phyloP scores from a whole-genome alignment of 2,888 invertebrate genomes.

The Drosophila atripex region DNA sequence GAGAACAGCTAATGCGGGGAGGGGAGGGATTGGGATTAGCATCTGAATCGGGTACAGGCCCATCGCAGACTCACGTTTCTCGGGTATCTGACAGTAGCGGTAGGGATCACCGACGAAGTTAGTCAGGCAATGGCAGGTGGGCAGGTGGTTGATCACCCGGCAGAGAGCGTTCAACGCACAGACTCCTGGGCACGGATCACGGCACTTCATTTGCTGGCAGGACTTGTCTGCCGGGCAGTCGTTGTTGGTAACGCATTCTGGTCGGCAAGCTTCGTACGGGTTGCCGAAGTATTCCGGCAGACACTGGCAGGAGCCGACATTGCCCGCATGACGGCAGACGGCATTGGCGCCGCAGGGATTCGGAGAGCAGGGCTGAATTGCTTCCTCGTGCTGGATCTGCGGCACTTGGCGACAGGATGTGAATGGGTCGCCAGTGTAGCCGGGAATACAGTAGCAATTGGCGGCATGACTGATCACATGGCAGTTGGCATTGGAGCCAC shows the following conservation, averaged over 20 bases:
- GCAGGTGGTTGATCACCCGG: slow-evolving; percentile 89
- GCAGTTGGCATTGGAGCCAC: slow-evolving; percentile 86
- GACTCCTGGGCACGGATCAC: slow-evolving; percentile 91
- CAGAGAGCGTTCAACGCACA: slow-evolving; percentile 90
- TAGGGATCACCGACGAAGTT: slow-evolving; percentile 92
- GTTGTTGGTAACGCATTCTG: slow-evolving; percentile 91
- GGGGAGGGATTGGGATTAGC: slow-evolving; percentile 12
- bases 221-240: slow-evolving; percentile 90
- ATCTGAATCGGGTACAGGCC: neutral
- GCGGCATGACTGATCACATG: slow-evolving; percentile 86
- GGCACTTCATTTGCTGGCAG: slow-evolving; percentile 90
- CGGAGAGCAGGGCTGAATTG: slow-evolving; percentile 85
- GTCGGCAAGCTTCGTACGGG: slow-evolving; percentile 89
- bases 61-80: slow-evolving; percentile 84
- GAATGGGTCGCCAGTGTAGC: slow-evolving; percentile 88
- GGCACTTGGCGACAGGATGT: slow-evolving; percentile 84
- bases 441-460: slow-evolving; percentile 86
- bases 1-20: slow-evolving; percentile 66
- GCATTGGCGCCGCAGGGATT: slow-evolving; percentile 89
- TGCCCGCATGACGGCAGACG: slow-evolving; percentile 87
- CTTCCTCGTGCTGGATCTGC: slow-evolving; percentile 69
- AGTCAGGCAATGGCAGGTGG: slow-evolving; percentile 87
- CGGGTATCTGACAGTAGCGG: slow-evolving; percentile 85
- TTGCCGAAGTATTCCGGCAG: slow-evolving; percentile 87
- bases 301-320: slow-evolving; percentile 89